A percentile compares a stretch with the other conserved stretches of the same genome.
These are phyloP conservation scores for Himalopsyche anomala DNA, from an alignment of 2,888 invertebrate genomes.

Conservation along the genomic window DNA sequence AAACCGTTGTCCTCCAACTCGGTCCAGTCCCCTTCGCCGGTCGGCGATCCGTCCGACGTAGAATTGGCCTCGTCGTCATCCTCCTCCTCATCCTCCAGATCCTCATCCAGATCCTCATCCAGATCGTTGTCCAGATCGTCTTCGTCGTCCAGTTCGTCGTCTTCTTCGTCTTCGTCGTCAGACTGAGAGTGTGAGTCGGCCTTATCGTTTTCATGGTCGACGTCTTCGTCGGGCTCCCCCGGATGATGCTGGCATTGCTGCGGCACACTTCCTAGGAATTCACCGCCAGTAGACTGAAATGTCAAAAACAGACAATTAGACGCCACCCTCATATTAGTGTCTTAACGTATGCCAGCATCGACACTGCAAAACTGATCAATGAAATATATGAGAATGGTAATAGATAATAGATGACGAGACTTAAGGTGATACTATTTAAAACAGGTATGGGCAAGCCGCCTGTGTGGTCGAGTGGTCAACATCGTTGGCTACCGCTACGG, in stretches of 20 bases:
- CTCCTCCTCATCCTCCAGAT: constrained; percentile 74
- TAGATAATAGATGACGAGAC: too few species aligned
- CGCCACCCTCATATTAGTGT: too few species aligned
- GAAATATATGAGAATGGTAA: too few species aligned
- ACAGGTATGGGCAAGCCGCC: too few species aligned
- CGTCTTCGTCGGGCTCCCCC: not conserved
- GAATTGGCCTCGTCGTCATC: constrained; percentile 73
- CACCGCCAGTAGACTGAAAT: not conserved
- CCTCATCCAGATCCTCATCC: constrained; percentile 72
- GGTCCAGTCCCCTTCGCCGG: constrained; percentile 75
- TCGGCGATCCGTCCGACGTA: constrained; percentile 73
- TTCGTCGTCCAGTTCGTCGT: constrained; percentile 70
- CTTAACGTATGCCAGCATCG: too few species aligned
- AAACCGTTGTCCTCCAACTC: constrained; percentile 68
- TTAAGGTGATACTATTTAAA: too few species aligned
- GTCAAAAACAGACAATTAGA: not conserved
- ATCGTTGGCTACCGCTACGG: too few species aligned
- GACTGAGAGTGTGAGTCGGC: constrained; percentile 71
- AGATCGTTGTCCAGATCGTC: constrained; percentile 62
- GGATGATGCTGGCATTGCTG: not conserved
- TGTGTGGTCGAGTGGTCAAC: too few species aligned
- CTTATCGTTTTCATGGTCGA: not conserved
- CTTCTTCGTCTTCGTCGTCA: constrained; percentile 74
- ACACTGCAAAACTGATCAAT: too few species aligned
- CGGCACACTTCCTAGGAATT: not conserved